Percentiles rank a stretch among this genome's conserved stretches.
phyloP scores from a whole-genome alignment of 2,888 invertebrate species.

The Eristalinus aeneus region DNA sequence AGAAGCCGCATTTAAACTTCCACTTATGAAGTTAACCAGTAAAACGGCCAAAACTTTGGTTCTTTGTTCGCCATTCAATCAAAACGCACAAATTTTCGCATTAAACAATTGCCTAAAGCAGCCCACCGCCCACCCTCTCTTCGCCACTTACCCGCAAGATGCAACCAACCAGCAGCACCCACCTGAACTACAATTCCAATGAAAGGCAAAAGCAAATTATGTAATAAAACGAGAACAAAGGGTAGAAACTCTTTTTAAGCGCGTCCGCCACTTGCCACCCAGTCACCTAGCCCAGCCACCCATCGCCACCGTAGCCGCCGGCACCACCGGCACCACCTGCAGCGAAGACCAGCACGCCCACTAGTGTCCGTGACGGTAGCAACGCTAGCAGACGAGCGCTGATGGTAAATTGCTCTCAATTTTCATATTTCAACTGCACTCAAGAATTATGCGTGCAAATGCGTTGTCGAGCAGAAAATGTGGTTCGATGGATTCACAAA shows the following conservation, averaged over 20 bases:
- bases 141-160: constrained; percentile 3
- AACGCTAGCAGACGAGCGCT: background rate
- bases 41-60: background rate
- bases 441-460: constrained; percentile 64
- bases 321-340: background rate
- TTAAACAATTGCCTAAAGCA: background rate
- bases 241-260: constrained; percentile 49
- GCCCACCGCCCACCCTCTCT: background rate
- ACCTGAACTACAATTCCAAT: constrained; percentile 49
- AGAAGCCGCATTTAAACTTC: background rate
- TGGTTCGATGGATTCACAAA: constrained; percentile 65
- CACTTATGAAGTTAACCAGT: background rate
- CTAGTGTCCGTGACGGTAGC: background rate
- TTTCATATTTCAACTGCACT: constrained; percentile 65
- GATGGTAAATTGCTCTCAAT: constrained; percentile 62
- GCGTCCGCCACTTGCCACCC: background rate
- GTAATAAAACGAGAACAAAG: constrained; percentile 51
- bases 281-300: background rate
- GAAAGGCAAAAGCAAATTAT: constrained; percentile 57
- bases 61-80: constrained; percentile 31
- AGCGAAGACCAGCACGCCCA: constrained; percentile 22
- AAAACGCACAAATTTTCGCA: constrained; percentile 21
- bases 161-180: constrained; percentile 37
- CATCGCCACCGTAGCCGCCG: background rate
- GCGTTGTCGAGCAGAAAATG: constrained; percentile 63